Base-by-base conservation (phyloP, 1,140 invertebrate genomes). In the Druon quercuslanigerum region DNA sequence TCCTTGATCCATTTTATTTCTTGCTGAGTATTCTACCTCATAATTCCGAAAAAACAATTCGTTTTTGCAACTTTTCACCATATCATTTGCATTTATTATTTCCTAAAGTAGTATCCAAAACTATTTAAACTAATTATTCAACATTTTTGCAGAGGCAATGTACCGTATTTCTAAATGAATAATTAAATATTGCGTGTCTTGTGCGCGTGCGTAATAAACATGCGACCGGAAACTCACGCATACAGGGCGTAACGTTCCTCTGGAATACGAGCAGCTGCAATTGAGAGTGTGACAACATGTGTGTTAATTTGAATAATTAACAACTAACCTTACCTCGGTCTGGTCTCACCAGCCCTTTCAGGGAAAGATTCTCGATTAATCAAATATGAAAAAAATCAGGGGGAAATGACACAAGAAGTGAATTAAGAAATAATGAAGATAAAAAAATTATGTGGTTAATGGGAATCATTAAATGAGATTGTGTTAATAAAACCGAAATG, bases 261-360 rank as follows among this genome's bases (percentile, higher is more conserved):
- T 20, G n/a, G 57, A 66, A 66, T 66, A 14, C 57, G 25, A 82
- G 78, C 84, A 87, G 86, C 87, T 87, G 87, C 84, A 75, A 82
- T 79, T 82, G 77, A 76, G 75, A 80, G 82, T 84, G 82, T 81
- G 83, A 83, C 76, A 83, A 75, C 79, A 82, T 83, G 78, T 82
- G 81, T 82, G 80, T 80, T 79, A 85, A 87, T 87, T 87, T 88
- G 83, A 89, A 89, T 89, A 88, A 88, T 88, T 88, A 85, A 82
- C 77, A 66, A 77, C 60, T 72, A 77, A 76, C 71, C 71, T 71
- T 33, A 72, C 46, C 71, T 50, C 56, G 72, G 25, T 40, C 16
- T 12, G 13, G 13, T 20, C 57, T 66, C 25, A 11, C 14, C 25
- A 16, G 25, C 57, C 57, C 3, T 33, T 17, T 5, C 16, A 66